Base-by-base conservation (phyloP, 1,140 invertebrate genomes). In the Drosophila lini region DNA sequence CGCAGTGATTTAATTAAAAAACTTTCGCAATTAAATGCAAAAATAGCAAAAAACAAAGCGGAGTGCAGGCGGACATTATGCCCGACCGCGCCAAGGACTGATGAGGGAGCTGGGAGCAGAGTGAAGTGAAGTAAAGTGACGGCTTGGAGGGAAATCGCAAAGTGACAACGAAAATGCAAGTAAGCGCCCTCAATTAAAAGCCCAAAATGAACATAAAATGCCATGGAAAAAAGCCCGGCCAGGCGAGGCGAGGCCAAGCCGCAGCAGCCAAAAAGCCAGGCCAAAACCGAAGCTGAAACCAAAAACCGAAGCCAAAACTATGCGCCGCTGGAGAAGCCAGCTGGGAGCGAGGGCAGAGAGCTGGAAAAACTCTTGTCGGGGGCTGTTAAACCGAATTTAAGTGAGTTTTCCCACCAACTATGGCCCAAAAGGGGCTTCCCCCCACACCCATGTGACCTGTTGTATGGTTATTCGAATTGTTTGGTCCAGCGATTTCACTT, bases 1-100 rank as follows among this genome's bases (percentile, higher is more conserved):
- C 62, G 68, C 81, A 89, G 70, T 89, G 80, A 89, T 89, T 89
- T 89, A 89, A 89, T 89, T 89, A 90, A 90, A 88, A 89, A 89
- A 89, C 67, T 90, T 89, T 89, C 60, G 84, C 83, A 89, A 89
- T 89, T 84, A 90, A 88, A 89, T 78, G 81, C 78, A 75, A 90
- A 89, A 84, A 63, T 65, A 73, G 74, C 59, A 84, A 74, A 64
- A 70, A 74, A 53, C 64, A 67, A 71, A 28, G 57, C 80, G 58
- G 60, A 74, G 32, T 53, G 70, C 55, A 50, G 41, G 70, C 58
- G 38, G 68, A 52, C 67, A 70, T 71, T 58, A 71, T 70, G 41
- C 25, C 32, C 47, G 47, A 7, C 42, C 19, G 16, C 63, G 47
- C 45, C 22, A 52, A 68, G 22, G 19, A n/a, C 15, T 41, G 11